These are phyloP conservation scores for Bombus superbus DNA, from an alignment of 1,140 invertebrate genomes.

Conservation along the genomic window DNA sequence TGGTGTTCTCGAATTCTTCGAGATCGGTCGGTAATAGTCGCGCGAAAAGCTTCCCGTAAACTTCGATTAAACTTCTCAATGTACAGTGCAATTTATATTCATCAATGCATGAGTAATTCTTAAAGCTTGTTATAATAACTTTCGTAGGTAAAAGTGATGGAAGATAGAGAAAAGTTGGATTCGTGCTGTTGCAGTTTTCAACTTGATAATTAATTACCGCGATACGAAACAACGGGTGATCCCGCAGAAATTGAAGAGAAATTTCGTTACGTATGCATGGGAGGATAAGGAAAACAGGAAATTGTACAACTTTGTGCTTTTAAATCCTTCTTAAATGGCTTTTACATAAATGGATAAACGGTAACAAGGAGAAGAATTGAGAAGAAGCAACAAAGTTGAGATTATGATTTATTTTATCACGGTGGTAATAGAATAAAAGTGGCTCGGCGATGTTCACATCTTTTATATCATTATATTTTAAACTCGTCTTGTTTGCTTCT, in stretches of 20 bases:
- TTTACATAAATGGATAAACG: not conserved
- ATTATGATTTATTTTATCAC: not conserved
- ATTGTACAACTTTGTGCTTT: not conserved
- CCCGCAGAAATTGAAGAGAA: slow-evolving; percentile 8
- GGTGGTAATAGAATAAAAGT: not conserved
- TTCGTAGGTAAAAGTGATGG: not conserved
- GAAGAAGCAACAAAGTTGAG: not conserved
- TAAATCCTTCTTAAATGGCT: not conserved
- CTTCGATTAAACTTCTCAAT: slow-evolving; percentile 27
- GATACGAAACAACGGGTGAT: slow-evolving; percentile 12
- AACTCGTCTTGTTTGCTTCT: no score
- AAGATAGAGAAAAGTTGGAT: not conserved
- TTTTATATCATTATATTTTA: not conserved
- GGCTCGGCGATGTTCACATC: no score
- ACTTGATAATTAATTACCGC: slow-evolving; percentile 24
- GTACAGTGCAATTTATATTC: slow-evolving; percentile 23
- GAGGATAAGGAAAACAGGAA: not conserved
- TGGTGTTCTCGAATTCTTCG: not conserved
- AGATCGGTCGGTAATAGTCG: not conserved
- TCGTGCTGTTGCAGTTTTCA: not conserved
- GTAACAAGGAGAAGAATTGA: not conserved
- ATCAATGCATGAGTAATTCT: slow-evolving; percentile 21
- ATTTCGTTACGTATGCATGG: slow-evolving; percentile 27
- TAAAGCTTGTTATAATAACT: slow-evolving; percentile 27
- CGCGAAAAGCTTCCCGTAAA: not conserved